Base-by-base conservation (phyloP, 2,797 vertebrate genomes). In the Danio albolineatus region DNA sequence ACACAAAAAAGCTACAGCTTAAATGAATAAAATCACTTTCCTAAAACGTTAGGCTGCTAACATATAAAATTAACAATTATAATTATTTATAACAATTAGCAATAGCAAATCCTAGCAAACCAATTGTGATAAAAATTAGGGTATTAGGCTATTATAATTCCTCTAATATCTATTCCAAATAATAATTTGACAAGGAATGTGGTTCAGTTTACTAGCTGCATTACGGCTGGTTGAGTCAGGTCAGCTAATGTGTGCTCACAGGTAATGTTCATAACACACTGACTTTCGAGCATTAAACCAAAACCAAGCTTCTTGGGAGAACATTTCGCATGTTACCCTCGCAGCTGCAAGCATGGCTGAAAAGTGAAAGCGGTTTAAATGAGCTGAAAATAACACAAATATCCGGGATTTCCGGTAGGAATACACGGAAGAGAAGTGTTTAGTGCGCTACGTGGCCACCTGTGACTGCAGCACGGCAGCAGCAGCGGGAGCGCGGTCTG, bases 361-460 rank as follows among this genome's bases (percentile, higher is more conserved):
- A 19, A 67, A 17, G 7, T 17, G 41, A 65, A 53, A 6, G 51
- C 6, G 14, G 12, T 69, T 21, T 7, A 39, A 51, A 53, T 41
- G 44, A 28, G 17, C 7, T 17, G 46, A 62, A 71, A 64, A 36
- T 17, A 64, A 38, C 7, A 39, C 44, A 79, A 70, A 82, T 74
- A 73, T 36, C 62, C 70, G 76, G 49, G 72, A 82, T 82, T 84
- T 84, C 83, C 83, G 83, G 83, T 65, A 28, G 53, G 44, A 53
- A 59, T 17, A 84, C 2, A 75, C 79, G 83, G 80, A 84, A 84
- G 83, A 76, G 66, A 62, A 28, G 17, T 60, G 38, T 56, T 21
- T 53, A 36, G 53, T 57, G 46, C 51, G 80, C 80, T 74, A 84
- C 83, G 83, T 84, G 83, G 83, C 83, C 83, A 82, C 83, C 73